These are phyloP conservation scores for Sander vitreus DNA, from an alignment of 2,113 vertebrate genomes.

Conservation along the genomic window DNA sequence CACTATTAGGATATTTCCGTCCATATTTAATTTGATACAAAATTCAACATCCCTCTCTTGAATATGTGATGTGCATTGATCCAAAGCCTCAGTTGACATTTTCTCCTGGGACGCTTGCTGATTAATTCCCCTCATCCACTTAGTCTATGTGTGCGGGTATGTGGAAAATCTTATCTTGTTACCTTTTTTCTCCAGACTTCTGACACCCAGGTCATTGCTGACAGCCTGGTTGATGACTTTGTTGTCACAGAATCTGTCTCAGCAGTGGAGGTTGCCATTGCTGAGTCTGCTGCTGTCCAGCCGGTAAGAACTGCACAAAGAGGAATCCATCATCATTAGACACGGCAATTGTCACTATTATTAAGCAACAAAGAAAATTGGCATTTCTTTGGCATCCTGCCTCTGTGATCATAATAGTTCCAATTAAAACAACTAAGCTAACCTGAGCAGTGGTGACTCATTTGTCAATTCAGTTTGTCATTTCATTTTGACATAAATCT, in stretches of 20 bases:
- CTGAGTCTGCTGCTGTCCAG: slow-evolving; percentile 35
- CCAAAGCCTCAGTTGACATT: background rate
- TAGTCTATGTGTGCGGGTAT: background rate
- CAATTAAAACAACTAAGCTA: background rate
- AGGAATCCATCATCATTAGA: background rate
- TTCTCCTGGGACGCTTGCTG: background rate
- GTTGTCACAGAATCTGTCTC: slow-evolving; percentile 57
- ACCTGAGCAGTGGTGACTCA: background rate
- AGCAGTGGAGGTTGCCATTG: slow-evolving; percentile 37
- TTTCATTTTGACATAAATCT: background rate
- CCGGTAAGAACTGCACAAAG: slow-evolving; percentile 42
- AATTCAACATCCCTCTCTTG: background rate
- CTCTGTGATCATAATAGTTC: background rate
- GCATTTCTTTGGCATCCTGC: background rate
- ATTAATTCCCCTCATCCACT: background rate
- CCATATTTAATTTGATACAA: background rate
- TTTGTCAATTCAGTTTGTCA: background rate
- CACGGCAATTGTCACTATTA: background rate
- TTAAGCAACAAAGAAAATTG: background rate
- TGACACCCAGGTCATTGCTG: slow-evolving; percentile 15
- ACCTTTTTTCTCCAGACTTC: background rate
- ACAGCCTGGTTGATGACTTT: slow-evolving; percentile 52
- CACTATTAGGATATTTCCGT: too few species aligned
- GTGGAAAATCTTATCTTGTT: background rate
- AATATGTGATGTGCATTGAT: background rate